Evolutionary conservation across 2,797 vertebrate genomes (phyloP), one percentile per base, ranked within the genome.

Genomic region (Tokudaia tokunoshimensis): DNA sequence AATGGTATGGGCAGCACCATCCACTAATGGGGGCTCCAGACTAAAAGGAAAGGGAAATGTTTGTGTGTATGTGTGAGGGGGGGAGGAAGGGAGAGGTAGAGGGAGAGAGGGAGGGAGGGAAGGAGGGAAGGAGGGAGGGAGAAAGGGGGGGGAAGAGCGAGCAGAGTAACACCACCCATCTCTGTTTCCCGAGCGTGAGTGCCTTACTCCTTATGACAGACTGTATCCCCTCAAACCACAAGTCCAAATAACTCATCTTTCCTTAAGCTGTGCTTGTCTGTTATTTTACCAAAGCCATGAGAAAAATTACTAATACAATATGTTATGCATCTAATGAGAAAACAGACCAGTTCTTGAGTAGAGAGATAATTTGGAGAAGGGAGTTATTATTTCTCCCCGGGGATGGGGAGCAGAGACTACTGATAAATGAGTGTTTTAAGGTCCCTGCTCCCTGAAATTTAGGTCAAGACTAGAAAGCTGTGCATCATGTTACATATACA

Each of bases 401-500:
- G 52, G 59, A 7, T 1, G 19, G 57, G 57, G 24, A 20, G 37
- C 8, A 70, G 78, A 89, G 65, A 92, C 82, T 44, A 63, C 22
- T 15, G 24, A 65, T 10, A n/a, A 59, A 61, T 31, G 74, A 6
- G 4, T 34, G 10, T 29, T 57, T 78, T 52, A 70, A 22, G 47
- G 44, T 89, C 34, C 41, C 17, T 0, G 2, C 12, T 10, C 85
- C 57, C 44, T n/a, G 34, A 47, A 34, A 90, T n/a, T 57, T 37
- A 95, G 82, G 44, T 47, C n/a, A 94, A 84, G 34, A 26, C n/a
- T 74, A 74, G 41, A 59, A 82, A 78, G 76, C 24, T 80, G 29
- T 37, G 24, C 29, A 57, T 86, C 44, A 59, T 80, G 55, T 89
- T 44, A 20, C 17, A 29, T 0, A 29, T 19, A 22, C 65, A 88